Evolutionary conservation across 1,140 invertebrate species (phyloP), one percentile per base, ranked within the genome.

Genomic region (Euglossa dilemma): DNA sequence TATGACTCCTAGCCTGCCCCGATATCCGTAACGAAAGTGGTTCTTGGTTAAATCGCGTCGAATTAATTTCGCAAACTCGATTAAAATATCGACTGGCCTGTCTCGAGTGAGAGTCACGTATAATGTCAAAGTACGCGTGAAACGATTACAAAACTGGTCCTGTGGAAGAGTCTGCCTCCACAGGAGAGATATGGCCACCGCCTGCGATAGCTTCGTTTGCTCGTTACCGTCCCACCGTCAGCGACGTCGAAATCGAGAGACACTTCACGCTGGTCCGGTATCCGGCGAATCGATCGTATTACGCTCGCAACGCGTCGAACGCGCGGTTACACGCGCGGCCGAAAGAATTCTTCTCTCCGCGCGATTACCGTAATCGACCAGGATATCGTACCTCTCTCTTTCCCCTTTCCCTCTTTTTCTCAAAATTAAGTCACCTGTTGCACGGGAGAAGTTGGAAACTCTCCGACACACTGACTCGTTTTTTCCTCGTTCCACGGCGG

Each of bases 61-160:
- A 73, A 70, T 70, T 83, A 79, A 83, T 82, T 82, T 81, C 50
- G 63, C 23, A 45, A 36, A 76, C 20, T n/a, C 9, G 36, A 8
- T n/a, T 75, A 84, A 87, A 84, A 84, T 71, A 67, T 71, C 69
- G 64, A 57, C 54, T 43, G 52, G 18, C 12, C n/a, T 43, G 25
- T 54, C 28, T 36, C n/a, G 59, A 57, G 86, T 84, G 86, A 84
- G 78, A 87, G 81, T 66, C 74, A 28, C 52, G 66, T 73, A 80
- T 87, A 87, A 87, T 84, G 80, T 61, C 63, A 87, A 84, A 87
- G 75, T 76, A 74, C 63, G 47, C n/a, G 56, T 84, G 43, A 67
- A 84, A 80, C 11, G 76, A 74, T 87, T 84, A 87, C 54, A 82
- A 87, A 87, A 87, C 74, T 69, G 52, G 61, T 59, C 75, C 66